phyloP scores from a whole-genome alignment of 2,113 vertebrate genomes.

The Epinephelus cyanopodus region DNA sequence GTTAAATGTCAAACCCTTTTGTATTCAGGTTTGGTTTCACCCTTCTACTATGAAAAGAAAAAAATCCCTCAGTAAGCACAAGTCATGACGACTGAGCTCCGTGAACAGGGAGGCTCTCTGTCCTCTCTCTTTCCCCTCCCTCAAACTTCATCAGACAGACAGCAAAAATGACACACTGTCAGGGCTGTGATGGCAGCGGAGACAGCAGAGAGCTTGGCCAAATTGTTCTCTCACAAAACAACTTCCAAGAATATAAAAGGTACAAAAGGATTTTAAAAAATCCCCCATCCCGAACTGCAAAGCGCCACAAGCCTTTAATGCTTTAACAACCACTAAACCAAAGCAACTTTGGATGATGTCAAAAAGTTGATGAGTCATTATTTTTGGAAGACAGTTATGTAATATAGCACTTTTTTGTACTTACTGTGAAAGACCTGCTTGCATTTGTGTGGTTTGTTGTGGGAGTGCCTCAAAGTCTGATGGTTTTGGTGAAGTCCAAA shows the following conservation, averaged over 20 bases:
- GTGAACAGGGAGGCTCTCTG: constrained; percentile 28
- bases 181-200: constrained; percentile 29
- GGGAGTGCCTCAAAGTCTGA: constrained; percentile 49
- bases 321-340: constrained; percentile 28
- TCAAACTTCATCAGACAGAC: constrained; percentile 54
- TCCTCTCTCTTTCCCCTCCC: constrained; percentile 15
- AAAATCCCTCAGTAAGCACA: background rate
- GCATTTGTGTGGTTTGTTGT: constrained; percentile 73
- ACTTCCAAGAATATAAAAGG: constrained; percentile 44
- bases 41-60: background rate
- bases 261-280: constrained; percentile 25
- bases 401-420: constrained; percentile 48
- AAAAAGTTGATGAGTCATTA: constrained; percentile 28
- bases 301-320: constrained; percentile 19
- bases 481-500: constrained; percentile 48
- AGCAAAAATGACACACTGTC: constrained; percentile 52
- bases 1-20: constrained; percentile 5
- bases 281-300: background rate
- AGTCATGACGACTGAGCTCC: constrained; percentile 14
- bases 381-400: background rate
- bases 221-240: constrained; percentile 45
- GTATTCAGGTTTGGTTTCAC: constrained; percentile 5
- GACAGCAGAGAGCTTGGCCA: constrained; percentile 55
- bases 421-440: constrained; percentile 76
- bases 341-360: constrained; percentile 11